Conservation (phyloP, 1,140 invertebrate genomes). For the Sweltsa coloradensis region DNA sequence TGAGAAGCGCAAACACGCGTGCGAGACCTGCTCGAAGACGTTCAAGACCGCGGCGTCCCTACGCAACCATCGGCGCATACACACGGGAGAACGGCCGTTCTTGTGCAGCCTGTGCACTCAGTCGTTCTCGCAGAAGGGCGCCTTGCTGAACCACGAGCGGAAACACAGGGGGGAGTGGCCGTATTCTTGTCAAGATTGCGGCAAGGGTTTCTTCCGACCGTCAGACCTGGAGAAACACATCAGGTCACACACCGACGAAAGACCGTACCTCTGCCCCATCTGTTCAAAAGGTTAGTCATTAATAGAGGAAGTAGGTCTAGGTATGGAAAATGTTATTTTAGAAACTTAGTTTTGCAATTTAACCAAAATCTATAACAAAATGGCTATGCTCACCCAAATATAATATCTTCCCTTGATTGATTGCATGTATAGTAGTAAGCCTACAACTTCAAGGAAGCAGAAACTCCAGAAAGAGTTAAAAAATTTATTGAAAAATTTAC, state of each 20-base stretch:
- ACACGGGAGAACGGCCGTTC: conserved; percentile 34
- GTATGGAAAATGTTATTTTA: too few species aligned
- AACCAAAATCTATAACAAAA: conserved; percentile 13
- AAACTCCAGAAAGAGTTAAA: too few species aligned
- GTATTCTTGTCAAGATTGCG: conserved; percentile 20
- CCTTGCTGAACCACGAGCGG: conserved; percentile 19
- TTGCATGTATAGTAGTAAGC: too few species aligned
- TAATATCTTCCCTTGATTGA: too few species aligned
- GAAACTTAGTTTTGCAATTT: conserved; percentile 18
- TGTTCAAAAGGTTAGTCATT: conserved; percentile 28
- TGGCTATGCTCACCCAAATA: not conserved
- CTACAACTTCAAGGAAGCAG: too few species aligned
- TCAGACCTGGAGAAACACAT: conserved; percentile 51
- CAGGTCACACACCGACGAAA: conserved; percentile 52
- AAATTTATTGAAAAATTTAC: too few species aligned
- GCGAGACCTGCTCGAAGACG: not conserved
- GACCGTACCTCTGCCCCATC: conserved; percentile 51
- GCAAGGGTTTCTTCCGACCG: conserved; percentile 29
- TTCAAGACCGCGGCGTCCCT: not conserved
- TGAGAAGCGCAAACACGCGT: not conserved
- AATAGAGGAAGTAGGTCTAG: too few species aligned
- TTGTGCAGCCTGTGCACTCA: conserved; percentile 35
- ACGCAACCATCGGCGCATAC: conserved; percentile 26
- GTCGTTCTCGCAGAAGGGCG: conserved; percentile 33
- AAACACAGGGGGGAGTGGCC: conserved; percentile 24